Evolutionary conservation across 2,888 invertebrate genomes (phyloP).

Genomic region (Sarcophaga rosellei): DNA sequence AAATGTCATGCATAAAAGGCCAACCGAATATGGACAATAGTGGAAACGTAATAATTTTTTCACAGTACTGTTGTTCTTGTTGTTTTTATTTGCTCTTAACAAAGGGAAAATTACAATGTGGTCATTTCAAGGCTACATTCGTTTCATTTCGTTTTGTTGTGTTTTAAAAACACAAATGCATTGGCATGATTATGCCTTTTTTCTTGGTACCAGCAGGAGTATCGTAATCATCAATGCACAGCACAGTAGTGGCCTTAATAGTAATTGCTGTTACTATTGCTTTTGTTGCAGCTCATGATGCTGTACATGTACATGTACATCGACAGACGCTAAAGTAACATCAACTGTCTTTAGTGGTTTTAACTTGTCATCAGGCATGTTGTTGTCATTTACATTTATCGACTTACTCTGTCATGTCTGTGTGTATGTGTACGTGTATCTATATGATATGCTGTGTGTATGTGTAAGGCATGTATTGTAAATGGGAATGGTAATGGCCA

Average conservation of each 20-base stretch:
- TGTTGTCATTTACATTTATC: constrained; percentile 64
- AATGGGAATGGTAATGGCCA: background rate
- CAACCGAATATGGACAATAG: constrained; percentile 7
- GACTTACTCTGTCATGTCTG: constrained; percentile 48
- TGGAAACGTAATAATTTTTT: background rate
- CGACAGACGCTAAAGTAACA: constrained; percentile 14
- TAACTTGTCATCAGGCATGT: constrained; percentile 60
- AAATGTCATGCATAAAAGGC: no score
- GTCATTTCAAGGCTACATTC: constrained; percentile 47
- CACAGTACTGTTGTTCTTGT: no score
- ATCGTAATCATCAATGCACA: background rate
- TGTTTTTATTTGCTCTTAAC: no score
- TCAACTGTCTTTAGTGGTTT: constrained; percentile 59
- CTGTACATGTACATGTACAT: background rate
- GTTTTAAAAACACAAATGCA: background rate
- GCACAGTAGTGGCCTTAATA: background rate
- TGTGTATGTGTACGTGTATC: background rate
- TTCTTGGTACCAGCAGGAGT: background rate
- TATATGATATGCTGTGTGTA: background rate
- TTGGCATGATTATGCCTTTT: background rate
- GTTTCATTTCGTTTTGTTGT: background rate
- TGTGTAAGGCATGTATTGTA: no score
- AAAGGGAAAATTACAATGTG: constrained; percentile 17
- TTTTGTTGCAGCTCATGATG: background rate
- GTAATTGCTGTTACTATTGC: background rate